These are phyloP conservation scores for Lampropteryx suffumata DNA, from an alignment of 2,888 invertebrate species.

Conservation along the genomic window DNA sequence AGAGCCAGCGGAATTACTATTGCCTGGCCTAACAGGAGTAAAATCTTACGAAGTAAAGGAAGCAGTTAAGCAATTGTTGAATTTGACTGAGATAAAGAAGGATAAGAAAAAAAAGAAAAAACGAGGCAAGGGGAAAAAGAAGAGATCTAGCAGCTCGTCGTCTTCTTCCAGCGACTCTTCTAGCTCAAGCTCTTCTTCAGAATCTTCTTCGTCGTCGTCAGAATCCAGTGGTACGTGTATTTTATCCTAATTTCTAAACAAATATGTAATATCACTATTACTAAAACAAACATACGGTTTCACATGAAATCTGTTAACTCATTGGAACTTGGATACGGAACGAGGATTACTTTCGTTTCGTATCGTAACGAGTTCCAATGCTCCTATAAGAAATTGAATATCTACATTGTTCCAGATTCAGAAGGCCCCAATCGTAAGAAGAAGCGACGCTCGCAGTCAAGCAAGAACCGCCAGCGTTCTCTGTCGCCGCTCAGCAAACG, in stretches of 20 bases:
- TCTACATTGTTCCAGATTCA: conserved; percentile 57
- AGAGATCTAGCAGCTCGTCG: conserved; percentile 85
- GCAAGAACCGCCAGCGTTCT: conserved; percentile 86
- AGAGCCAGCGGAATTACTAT: conserved; percentile 83
- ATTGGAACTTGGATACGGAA: no score
- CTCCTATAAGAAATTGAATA: conserved; percentile 12
- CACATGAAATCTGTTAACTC: no score
- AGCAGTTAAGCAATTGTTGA: conserved; percentile 85
- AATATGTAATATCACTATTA: no score
- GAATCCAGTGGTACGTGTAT: conserved; percentile 75
- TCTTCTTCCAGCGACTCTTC: conserved; percentile 87
- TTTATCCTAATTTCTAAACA: background rate
- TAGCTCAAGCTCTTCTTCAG: conserved; percentile 83
- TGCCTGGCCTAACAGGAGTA: conserved; percentile 83
- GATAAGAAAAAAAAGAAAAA: conserved; percentile 87
- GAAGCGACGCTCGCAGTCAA: conserved; percentile 82
- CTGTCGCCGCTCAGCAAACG: conserved; percentile 92
- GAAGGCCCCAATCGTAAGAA: conserved; percentile 82
- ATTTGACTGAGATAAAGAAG: conserved; percentile 82
- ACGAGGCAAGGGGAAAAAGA: conserved; percentile 85
- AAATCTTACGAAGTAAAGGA: conserved; percentile 85
- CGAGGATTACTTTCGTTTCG: no score
- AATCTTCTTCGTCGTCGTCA: conserved; percentile 83
- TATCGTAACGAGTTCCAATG: background rate
- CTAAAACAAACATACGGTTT: no score